A percentile compares a stretch with the other conserved stretches of the same genome.
Conservation (phyloP, 2,113 vertebrate genomes). For the Mixornis gularis region DNA sequence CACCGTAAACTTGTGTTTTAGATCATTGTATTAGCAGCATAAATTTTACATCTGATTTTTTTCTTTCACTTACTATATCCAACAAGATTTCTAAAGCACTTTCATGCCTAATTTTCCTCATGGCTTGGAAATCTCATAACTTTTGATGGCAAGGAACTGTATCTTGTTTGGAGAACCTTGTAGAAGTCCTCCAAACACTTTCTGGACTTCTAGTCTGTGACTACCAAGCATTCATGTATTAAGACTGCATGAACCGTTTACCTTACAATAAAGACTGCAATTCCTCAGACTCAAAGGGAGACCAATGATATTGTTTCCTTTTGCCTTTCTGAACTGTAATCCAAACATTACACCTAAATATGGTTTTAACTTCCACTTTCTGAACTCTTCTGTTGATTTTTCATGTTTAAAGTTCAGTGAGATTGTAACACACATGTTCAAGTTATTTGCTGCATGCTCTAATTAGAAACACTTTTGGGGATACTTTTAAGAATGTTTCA, state of each 20-base stretch:
- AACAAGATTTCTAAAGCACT: constrained; percentile 13
- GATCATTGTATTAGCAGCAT: neutral
- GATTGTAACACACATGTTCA: neutral
- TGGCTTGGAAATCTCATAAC: constrained; percentile 10
- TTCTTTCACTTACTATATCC: constrained; percentile 29
- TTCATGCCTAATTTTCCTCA: constrained; percentile 21
- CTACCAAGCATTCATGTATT: neutral
- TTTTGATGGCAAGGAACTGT: constrained; percentile 3
- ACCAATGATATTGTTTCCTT: neutral
- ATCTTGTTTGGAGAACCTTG: constrained; percentile 38
- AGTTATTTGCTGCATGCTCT: neutral
- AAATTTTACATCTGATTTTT: constrained; percentile 13
- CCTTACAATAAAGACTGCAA: neutral
- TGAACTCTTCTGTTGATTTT: neutral
- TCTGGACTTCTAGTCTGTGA: constrained; percentile 1
- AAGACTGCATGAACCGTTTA: neutral
- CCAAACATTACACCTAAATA: neutral
- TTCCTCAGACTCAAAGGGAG: neutral
- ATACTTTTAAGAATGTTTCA: neutral
- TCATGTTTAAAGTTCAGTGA: neutral
- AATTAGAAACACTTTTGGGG: neutral
- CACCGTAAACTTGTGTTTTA: constrained; percentile 17
- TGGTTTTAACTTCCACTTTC: neutral
- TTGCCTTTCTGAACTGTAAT: neutral
- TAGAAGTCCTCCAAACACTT: constrained; percentile 1